These are phyloP conservation scores for Callinectes sapidus DNA, from an alignment of 2,888 invertebrate genomes.

Conservation along the genomic window DNA sequence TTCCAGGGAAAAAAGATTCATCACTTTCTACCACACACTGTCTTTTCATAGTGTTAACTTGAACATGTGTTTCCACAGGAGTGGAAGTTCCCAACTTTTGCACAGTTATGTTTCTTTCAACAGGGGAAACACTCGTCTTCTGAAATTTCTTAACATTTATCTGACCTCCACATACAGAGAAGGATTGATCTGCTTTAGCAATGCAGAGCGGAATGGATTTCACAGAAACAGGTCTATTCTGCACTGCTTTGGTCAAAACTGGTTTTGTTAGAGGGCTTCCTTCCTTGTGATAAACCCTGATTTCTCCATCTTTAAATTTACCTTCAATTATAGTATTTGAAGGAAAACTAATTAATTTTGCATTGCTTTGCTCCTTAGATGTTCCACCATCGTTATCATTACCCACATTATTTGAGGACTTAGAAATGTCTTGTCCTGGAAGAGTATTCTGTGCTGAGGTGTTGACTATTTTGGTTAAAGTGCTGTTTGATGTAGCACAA, in stretches of 20 bases:
- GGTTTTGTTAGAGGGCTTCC: neutral
- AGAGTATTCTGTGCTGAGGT: neutral
- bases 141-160: conserved; percentile 40
- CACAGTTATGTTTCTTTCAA: conserved; percentile 19
- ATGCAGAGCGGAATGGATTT: conserved; percentile 39
- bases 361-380: conserved; percentile 13
- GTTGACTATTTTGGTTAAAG: neutral
- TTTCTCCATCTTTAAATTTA: conserved; percentile 21
- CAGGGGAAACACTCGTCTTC: neutral
- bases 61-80: conserved; percentile 31
- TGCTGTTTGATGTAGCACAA: neutral
- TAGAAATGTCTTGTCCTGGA: conserved; percentile 23
- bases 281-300: conserved; percentile 27
- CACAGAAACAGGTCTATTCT: conserved; percentile 37
- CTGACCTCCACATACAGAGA: conserved; percentile 29
- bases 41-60: conserved; percentile 48
- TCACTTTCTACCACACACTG: conserved; percentile 48
- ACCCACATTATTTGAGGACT: neutral
- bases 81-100: conserved; percentile 18
- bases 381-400: neutral
- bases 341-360: neutral
- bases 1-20: conserved; percentile 53
- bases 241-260: neutral
- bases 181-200: conserved; percentile 32
- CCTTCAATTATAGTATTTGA: conserved; percentile 26